Conservation (phyloP, 2,797 vertebrate genomes). For the Gallinago stenura region DNA sequence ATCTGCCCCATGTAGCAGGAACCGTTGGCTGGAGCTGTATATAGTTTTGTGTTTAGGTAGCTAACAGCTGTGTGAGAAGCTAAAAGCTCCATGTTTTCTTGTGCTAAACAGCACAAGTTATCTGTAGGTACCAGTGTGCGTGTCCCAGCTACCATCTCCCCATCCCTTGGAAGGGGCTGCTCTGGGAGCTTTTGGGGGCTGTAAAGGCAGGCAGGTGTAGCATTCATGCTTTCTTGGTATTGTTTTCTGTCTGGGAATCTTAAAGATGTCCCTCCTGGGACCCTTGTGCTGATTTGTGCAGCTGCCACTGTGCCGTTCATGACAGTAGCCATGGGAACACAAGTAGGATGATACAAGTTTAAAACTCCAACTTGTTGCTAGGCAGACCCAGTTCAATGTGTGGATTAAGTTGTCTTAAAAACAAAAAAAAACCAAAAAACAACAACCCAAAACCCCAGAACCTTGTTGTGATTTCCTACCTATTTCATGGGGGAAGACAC, state of each 20-base stretch:
- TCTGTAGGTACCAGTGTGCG: background rate
- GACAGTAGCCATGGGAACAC: slow-evolving; percentile 81
- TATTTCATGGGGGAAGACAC: background rate
- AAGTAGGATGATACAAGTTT: slow-evolving; percentile 76
- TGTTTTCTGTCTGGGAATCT: slow-evolving; percentile 65
- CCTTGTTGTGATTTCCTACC: background rate
- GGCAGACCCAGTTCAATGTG: slow-evolving; percentile 63
- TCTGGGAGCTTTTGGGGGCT: background rate
- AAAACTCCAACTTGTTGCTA: slow-evolving; percentile 80
- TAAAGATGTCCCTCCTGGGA: slow-evolving; percentile 65
- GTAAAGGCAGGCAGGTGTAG: slow-evolving; percentile 20
- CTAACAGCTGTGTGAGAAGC: background rate
- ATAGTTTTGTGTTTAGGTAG: background rate
- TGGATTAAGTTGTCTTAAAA: slow-evolving; percentile 65
- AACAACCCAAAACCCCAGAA: background rate
- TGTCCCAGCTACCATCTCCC: background rate
- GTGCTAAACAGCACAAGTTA: background rate
- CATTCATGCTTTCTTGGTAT: background rate
- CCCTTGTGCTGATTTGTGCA: slow-evolving; percentile 64
- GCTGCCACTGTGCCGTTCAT: slow-evolving; percentile 63
- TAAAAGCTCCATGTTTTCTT: background rate
- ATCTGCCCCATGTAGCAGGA: background rate
- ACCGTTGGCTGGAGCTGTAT: background rate
- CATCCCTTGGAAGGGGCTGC: background rate
- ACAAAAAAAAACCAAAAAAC: background rate